These are phyloP conservation scores for Istiophorus platypterus DNA, from an alignment of 2,113 vertebrate genomes.

Conservation along the genomic window DNA sequence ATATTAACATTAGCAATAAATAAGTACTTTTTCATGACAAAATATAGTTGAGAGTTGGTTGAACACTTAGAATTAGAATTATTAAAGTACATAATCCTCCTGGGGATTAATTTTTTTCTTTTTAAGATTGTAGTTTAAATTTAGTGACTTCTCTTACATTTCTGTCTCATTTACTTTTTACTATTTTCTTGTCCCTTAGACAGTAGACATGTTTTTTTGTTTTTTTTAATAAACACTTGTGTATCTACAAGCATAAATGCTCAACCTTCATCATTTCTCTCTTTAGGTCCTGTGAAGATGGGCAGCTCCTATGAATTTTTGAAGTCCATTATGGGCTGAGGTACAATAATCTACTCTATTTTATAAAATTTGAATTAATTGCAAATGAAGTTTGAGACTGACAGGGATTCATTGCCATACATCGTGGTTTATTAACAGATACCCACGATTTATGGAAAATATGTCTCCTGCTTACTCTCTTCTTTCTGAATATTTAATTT, in stretches of 20 bases:
- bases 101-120: background rate
- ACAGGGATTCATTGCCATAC: conserved; percentile 13
- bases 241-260: no score
- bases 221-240: no score
- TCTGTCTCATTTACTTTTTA: background rate
- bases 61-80: background rate
- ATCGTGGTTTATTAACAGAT: conserved; percentile 36
- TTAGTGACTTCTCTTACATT: background rate
- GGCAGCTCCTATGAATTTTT: conserved; percentile 77
- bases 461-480: conserved; percentile 21
- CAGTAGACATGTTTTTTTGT: background rate
- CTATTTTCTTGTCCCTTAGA: background rate
- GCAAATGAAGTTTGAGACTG: conserved; percentile 13
- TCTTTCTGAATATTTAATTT: conserved; percentile 48
- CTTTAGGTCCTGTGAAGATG: conserved; percentile 61
- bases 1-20: conserved; percentile 10
- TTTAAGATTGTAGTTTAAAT: background rate
- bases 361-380: background rate
- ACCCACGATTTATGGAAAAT: conserved; percentile 37
- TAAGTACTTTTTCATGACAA: background rate
- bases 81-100: background rate
- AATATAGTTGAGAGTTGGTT: background rate
- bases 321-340: conserved; percentile 75
- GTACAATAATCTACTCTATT: conserved; percentile 47
- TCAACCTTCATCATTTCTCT: conserved; percentile 29